phyloP scores from a whole-genome alignment of 2,888 invertebrate genomes.

The Poecilobothrus nobilitatus region DNA sequence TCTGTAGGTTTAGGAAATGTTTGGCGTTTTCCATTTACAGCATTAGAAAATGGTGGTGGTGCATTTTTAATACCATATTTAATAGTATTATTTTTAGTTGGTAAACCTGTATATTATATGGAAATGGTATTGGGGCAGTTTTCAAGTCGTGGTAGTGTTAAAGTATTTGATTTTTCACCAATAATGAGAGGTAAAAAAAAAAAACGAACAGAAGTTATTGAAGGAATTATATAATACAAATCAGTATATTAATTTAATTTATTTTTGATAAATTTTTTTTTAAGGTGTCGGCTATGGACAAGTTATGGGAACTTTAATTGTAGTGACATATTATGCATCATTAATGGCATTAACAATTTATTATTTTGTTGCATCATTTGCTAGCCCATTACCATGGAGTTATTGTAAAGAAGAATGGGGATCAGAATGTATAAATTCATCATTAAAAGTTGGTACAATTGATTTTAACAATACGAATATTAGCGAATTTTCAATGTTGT shows the following conservation, averaged over 20 bases:
- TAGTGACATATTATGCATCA: conserved; percentile 58
- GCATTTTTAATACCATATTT: conserved; percentile 60
- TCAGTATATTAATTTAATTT: neutral
- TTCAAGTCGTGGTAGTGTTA: conserved; percentile 58
- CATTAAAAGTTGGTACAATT: conserved; percentile 20
- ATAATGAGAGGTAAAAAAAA: conserved; percentile 53
- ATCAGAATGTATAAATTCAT: conserved; percentile 37
- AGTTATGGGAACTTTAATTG: conserved; percentile 47
- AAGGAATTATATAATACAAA: neutral
- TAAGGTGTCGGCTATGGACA: conserved; percentile 53
- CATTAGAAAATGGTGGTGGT: conserved; percentile 58
- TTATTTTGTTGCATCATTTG: conserved; percentile 56
- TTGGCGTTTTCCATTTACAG: conserved; percentile 59
- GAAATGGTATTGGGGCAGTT: conserved; percentile 68
- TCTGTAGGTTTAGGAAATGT: conserved; percentile 60
- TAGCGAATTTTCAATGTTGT: neutral
- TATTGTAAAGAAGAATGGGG: conserved; percentile 50
- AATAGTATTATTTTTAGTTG: conserved; percentile 54
- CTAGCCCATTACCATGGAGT: conserved; percentile 54
- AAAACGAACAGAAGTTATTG: neutral
- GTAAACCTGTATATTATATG: conserved; percentile 61
- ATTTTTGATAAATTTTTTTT: conserved; percentile 6
- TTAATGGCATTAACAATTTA: conserved; percentile 57
- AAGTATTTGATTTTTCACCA: conserved; percentile 56
- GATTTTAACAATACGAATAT: conserved; percentile 7